phyloP scores from a whole-genome alignment of 2,888 invertebrate species.

The Phaedon cochleariae region DNA sequence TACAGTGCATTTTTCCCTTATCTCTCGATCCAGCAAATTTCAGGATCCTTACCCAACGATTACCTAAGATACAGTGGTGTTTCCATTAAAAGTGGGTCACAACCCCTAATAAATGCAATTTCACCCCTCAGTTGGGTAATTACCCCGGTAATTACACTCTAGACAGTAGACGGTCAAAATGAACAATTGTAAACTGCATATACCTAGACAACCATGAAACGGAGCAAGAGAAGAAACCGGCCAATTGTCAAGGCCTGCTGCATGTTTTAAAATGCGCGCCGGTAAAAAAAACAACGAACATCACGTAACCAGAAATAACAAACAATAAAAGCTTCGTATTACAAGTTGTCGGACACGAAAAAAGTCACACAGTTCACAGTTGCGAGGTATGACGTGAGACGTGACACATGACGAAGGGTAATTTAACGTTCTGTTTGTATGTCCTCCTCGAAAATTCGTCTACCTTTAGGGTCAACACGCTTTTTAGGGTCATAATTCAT shows the following conservation, averaged over 20 bases:
- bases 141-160: too few relatives aligned
- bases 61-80: too few relatives aligned
- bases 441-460: neutral
- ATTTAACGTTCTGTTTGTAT: neutral
- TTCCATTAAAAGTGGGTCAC: too few relatives aligned
- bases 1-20: too few relatives aligned
- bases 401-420: neutral
- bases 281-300: conserved; percentile 6
- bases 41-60: too few relatives aligned
- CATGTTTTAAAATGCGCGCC: neutral
- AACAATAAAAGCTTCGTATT: conserved; percentile 23
- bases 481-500: neutral
- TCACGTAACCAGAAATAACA: conserved; percentile 20
- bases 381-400: conserved; percentile 2
- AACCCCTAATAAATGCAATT: too few relatives aligned
- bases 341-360: conserved; percentile 16
- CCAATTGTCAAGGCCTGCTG: conserved; percentile 9
- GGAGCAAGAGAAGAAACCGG: too few relatives aligned
- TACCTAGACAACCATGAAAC: conserved; percentile 7
- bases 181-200: neutral
- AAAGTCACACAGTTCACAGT: conserved; percentile 11
- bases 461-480: neutral
- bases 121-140: too few relatives aligned
- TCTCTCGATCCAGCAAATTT: too few relatives aligned
- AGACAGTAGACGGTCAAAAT: too few relatives aligned